phyloP scores from a whole-genome alignment of 1,140 invertebrate genomes.

The Varroa destructor region DNA sequence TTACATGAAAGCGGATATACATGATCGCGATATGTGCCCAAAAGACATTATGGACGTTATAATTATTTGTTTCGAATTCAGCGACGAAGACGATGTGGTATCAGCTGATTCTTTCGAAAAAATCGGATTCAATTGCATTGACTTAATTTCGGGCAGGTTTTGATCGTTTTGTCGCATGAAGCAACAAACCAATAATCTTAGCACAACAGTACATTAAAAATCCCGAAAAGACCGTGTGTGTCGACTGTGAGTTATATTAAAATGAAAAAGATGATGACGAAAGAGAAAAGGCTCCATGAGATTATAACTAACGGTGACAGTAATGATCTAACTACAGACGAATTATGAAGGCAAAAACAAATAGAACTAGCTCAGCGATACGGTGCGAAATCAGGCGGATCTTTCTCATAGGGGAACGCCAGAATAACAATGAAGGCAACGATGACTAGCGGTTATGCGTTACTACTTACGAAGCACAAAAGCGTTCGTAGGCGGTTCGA shows the following conservation, averaged over 20 bases:
- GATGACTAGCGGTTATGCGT: not conserved
- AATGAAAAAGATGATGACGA: slow-evolving; percentile 63
- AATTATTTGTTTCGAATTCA: not conserved
- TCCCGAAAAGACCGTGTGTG: not conserved
- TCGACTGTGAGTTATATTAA: slow-evolving; percentile 49
- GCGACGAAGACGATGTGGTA: not conserved
- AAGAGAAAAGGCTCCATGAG: slow-evolving; percentile 64
- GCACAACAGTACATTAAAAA: not conserved
- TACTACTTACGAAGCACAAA: not conserved
- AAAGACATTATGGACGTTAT: not conserved
- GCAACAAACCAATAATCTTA: too few relatives aligned
- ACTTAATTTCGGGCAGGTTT: not conserved
- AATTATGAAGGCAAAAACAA: not conserved
- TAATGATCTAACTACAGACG: slow-evolving; percentile 31
- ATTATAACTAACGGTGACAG: slow-evolving; percentile 42
- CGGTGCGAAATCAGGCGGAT: not conserved
- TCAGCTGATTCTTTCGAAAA: slow-evolving; percentile 5
- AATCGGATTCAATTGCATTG: not conserved
- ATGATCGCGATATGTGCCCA: not conserved
- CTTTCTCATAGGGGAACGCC: not conserved
- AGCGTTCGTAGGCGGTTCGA: slow-evolving; percentile 1
- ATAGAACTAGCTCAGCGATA: not conserved
- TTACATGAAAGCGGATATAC: not conserved
- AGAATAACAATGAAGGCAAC: not conserved
- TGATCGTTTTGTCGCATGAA: not conserved